Evolutionary conservation across 1,140 invertebrate genomes (phyloP).

Genomic region (Cydia amplana): DNA sequence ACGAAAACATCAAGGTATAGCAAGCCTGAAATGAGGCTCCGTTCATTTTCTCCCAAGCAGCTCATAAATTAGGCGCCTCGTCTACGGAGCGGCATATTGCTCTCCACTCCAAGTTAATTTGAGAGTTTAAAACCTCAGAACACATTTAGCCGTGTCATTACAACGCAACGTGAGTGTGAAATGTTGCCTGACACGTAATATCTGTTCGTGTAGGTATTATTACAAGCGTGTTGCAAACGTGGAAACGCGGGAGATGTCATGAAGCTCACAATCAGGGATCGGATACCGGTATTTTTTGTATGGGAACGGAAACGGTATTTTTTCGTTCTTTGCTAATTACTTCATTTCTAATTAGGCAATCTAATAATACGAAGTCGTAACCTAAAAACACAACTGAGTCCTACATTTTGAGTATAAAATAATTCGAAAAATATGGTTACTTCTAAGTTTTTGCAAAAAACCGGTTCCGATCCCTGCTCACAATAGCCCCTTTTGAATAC

Average conservation of each 20-base stretch:
- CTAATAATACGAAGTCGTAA: too few relatives aligned
- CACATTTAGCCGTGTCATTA: constrained; percentile 20
- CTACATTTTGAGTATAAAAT: too few relatives aligned
- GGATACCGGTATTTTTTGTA: too few relatives aligned
- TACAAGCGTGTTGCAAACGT: neutral
- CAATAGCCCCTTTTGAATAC: neutral
- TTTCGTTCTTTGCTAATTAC: too few relatives aligned
- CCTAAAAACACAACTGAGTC: too few relatives aligned
- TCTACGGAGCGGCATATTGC: constrained; percentile 14
- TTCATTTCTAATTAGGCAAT: too few relatives aligned
- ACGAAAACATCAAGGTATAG: constrained; percentile 3
- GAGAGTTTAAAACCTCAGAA: constrained; percentile 32
- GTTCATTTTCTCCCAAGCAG: constrained; percentile 26
- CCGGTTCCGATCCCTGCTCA: too few relatives aligned
- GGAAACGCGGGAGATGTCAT: constrained; percentile 13
- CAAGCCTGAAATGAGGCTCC: constrained; percentile 19
- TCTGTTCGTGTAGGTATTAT: neutral
- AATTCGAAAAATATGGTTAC: too few relatives aligned
- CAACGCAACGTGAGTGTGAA: constrained; percentile 22
- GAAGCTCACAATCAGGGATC: constrained; percentile 13
- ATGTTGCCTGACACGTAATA: constrained; percentile 23
- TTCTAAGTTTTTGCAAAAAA: too few relatives aligned
- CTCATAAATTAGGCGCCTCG: constrained; percentile 26
- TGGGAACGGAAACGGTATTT: too few relatives aligned
- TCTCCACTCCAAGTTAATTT: constrained; percentile 27